Evolutionary conservation across 2,888 invertebrate genomes (phyloP), one percentile per base, ranked within the genome.

Genomic region (Microctonus brassicae): DNA sequence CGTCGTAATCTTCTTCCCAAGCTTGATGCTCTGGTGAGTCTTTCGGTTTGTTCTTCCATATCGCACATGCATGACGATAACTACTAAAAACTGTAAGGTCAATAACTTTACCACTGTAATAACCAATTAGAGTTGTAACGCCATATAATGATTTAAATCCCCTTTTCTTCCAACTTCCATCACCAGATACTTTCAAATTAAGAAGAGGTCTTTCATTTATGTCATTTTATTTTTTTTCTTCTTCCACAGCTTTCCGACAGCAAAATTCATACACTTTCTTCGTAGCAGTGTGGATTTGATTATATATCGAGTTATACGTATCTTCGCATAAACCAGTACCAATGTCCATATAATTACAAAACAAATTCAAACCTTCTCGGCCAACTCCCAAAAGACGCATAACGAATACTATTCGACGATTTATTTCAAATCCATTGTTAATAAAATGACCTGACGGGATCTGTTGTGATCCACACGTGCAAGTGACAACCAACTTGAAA

Each of bases 331-430:
- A 47, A 47, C 77, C 77, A 68, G 70, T 26, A 52, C 77, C 66
- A 47, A 80, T 77, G 70, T 81, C 77, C 79, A 82, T 80, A 36
- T 78, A 57, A 66, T 73, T 72, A 69, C 77, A 77, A 76, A 82
- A 82, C 52, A 81, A 53, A 70, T 82, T 78, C 17, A 82, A 62
- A 17, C 83, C 79, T 73, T 80, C 75, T 77, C 78, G 70, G 69
- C 73, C 76, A 42, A 83, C 57, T 60, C 79, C 80, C 57, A 83
- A 71, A 24, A 81, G 77, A 63, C 77, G 71, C 78, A 81, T 80
- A 6, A 79, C 79, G 57, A 81, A 80, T 29, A 79, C 75, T 57
- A 81, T 78, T 74, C 79, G 73, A 10, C 80, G 26, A 60, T 52
- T 62, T n/a, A 42, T 6, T 52, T n/a, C 52, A 9, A 20, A 52